Base-by-base conservation (phyloP, 2,888 invertebrate species). In the Pachymerium ferrugineum region DNA sequence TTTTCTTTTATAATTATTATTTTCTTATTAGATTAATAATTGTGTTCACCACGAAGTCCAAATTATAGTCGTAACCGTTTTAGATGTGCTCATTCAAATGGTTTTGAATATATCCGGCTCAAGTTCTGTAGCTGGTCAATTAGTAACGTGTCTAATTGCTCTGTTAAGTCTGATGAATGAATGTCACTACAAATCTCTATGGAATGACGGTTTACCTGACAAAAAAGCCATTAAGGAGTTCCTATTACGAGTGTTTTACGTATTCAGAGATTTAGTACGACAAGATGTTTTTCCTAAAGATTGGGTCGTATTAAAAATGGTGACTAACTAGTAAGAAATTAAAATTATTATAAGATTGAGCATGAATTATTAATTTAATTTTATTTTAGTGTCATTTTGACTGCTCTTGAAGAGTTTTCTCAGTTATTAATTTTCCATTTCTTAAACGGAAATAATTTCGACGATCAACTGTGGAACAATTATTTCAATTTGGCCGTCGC, bases 261-360 rank as follows among this genome's bases (percentile, higher is more conserved):
- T 93, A 0, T 90, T 94, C 79, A 85, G 89, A 68, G 90, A 92
- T 81, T 86, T 94, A 31, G 90, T 94, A 28, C 89, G 89, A 76
- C 88, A 89, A 78, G 90, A 91, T 78, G 89, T 90, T 0, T 96
- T 93, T 79, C 92, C 94, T 0, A 86, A 88, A 0, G 95, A 96
- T 81, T 97, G 97, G 97, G 86, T 94, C 78, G 89, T 94, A 12
- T 90, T 97, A 82, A 88, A 92, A 80, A 90, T 97, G 84, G 90
- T 93, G 74, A 90, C 91, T 72, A 96, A 94, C 78, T 80, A 81
- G 83, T 83, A 77, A 79, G 80, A 16, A 12, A 12, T 10, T 12
- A 35, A 35, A 12, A 8, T 54, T 10, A 8, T 54, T 54, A 8
- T n/a, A 8, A 10, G 8, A 19, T 10, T 10, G 8, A 54, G 4